Conservation (phyloP, 2,797 vertebrate genomes). For the Phataginus tetradactyla region DNA sequence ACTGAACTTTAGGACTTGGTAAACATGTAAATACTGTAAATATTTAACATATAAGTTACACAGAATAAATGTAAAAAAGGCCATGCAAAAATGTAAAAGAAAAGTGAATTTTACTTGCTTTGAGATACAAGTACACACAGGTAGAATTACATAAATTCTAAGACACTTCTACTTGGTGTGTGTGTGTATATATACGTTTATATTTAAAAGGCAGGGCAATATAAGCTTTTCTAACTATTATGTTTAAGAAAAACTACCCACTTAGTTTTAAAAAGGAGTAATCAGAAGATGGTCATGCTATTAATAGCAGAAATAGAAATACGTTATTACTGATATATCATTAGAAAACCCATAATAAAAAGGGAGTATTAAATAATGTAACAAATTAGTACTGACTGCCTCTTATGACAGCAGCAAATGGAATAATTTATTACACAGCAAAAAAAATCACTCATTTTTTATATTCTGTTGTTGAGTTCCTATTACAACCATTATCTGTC, state of each 20-base stretch:
- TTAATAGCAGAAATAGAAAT: not conserved
- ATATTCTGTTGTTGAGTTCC: not conserved
- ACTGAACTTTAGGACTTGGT: not conserved
- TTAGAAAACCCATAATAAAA: not conserved
- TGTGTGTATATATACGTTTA: not conserved
- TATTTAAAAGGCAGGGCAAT: not conserved
- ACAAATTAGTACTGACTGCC: not conserved
- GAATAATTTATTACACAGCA: not conserved
- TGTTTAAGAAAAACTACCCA: not conserved
- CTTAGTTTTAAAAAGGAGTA: not conserved
- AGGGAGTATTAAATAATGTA: not conserved
- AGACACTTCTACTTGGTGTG: not conserved
- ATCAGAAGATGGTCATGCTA: not conserved
- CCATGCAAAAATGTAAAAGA: too few relatives aligned
- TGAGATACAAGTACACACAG: not conserved
- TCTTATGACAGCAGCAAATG: not conserved
- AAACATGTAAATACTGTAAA: slow-evolving; percentile 1
- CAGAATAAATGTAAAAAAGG: not conserved
- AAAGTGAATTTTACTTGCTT: not conserved
- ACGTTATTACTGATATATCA: not conserved
- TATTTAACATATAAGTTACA: not conserved
- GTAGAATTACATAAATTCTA: not conserved
- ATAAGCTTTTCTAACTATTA: not conserved
- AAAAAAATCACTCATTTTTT: not conserved
- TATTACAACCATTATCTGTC: not conserved